These are phyloP conservation scores for Pomatostomus ruficeps DNA, from an alignment of 2,113 vertebrate genomes.

Conservation along the genomic window DNA sequence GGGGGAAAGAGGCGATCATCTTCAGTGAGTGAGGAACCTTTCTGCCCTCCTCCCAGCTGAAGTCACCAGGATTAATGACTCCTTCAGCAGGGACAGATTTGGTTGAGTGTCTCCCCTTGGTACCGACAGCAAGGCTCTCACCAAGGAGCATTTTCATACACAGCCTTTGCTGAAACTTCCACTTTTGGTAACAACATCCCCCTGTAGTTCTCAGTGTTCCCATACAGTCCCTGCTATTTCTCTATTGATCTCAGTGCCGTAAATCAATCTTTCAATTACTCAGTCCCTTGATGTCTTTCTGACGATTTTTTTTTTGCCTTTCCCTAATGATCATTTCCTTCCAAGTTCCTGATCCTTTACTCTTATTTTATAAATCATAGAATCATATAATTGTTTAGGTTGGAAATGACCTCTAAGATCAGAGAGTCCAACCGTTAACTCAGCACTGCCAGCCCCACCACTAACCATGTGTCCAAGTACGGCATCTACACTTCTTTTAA, in stretches of 20 bases:
- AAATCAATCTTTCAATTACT: slow-evolving; percentile 60
- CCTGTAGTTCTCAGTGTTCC: not conserved
- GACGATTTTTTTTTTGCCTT: not conserved
- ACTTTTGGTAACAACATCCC: not conserved
- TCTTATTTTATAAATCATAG: slow-evolving; percentile 10
- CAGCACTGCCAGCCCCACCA: not conserved
- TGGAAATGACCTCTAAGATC: not conserved
- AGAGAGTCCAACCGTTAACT: not conserved
- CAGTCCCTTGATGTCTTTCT: slow-evolving; percentile 13
- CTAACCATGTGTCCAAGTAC: not conserved
- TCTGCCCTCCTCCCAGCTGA: not conserved
- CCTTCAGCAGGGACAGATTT: not conserved
- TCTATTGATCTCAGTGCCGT: slow-evolving; percentile 19
- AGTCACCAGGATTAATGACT: not conserved
- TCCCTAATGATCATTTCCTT: slow-evolving; percentile 24
- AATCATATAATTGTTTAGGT: not conserved
- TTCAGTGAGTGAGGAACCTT: not conserved
- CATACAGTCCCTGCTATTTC: not conserved
- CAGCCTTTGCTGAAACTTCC: not conserved
- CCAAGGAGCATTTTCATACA: not conserved
- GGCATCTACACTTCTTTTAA: not conserved
- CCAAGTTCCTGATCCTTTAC: slow-evolving; percentile 15
- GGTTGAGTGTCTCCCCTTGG: not conserved
- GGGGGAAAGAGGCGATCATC: not conserved
- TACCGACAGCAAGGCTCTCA: not conserved